These are phyloP conservation scores for Tringa solitaria DNA, from an alignment of 2,113 vertebrate species.

Conservation along the genomic window DNA sequence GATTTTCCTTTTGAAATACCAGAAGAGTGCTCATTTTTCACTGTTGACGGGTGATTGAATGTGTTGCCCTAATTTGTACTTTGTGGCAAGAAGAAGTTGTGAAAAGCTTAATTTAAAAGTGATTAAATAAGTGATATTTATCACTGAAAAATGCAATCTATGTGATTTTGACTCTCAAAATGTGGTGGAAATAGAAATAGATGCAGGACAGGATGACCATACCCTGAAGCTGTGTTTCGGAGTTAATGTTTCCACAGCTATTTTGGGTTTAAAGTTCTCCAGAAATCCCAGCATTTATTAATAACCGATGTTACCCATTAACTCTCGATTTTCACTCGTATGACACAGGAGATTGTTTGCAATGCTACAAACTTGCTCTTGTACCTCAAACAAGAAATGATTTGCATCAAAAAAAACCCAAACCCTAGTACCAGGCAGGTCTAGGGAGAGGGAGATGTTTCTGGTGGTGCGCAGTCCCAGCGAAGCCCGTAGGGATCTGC, in stretches of 20 bases:
- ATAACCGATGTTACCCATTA: slow-evolving; percentile 2
- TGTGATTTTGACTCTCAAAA: background rate
- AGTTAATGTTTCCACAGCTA: background rate
- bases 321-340: background rate
- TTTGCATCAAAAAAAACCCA: background rate
- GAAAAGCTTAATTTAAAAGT: background rate
- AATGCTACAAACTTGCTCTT: background rate
- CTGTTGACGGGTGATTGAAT: background rate
- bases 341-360: background rate
- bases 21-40: fast-evolving
- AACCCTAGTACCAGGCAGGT: fast-evolving
- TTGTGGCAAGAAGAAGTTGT: background rate
- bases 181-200: background rate
- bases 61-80: background rate
- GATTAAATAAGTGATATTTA: background rate
- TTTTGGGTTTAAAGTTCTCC: slow-evolving; percentile 26
- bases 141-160: background rate
- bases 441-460: fast-evolving
- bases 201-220: background rate
- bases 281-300: background rate
- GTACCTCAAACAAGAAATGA: background rate
- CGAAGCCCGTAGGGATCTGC: fast-evolving
- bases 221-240: background rate
- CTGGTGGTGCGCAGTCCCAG: fast-evolving
- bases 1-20: background rate